Percentiles rank a stretch among this genome's conserved stretches.
Conservation (phyloP, 2,797 vertebrate species). For the Benthosema pterotum region DNA sequence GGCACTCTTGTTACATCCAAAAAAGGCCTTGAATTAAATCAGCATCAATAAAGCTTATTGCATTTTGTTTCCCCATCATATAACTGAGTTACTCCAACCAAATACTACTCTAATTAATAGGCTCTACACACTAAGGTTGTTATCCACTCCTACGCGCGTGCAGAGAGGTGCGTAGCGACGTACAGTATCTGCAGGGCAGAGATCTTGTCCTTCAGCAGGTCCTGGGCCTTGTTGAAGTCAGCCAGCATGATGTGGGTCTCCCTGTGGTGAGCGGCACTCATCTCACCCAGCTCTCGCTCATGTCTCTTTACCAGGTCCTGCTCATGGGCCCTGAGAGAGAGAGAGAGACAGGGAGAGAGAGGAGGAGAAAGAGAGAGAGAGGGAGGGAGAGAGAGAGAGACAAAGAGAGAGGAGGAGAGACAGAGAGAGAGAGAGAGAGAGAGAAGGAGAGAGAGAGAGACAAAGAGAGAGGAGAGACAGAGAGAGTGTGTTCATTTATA, state of each 20-base stretch:
- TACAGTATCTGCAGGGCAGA: slow-evolving; percentile 87
- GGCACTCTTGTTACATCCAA: slow-evolving; percentile 1
- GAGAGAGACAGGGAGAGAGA: neutral
- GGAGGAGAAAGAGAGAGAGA: neutral
- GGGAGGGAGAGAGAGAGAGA: neutral
- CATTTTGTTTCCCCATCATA: too few species aligned
- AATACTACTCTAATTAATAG: too few species aligned
- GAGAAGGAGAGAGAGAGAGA: too few species aligned
- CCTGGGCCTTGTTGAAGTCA: slow-evolving; percentile 98
- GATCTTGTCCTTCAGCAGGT: slow-evolving; percentile 97
- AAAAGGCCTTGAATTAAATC: too few species aligned
- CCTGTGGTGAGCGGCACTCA: slow-evolving; percentile 71
- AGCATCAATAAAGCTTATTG: too few species aligned
- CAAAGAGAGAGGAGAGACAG: too few species aligned
- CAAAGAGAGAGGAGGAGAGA: too few species aligned
- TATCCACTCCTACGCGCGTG: too few species aligned
- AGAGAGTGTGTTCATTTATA: too few species aligned
- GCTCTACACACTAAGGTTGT: too few species aligned
- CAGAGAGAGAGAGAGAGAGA: neutral
- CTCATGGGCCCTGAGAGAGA: slow-evolving; percentile 73
- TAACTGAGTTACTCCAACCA: neutral
- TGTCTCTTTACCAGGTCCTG: slow-evolving; percentile 78
- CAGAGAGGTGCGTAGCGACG: slow-evolving; percentile 25
- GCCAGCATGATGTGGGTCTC: slow-evolving; percentile 80
- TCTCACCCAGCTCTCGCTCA: slow-evolving; percentile 77